phyloP scores from a whole-genome alignment of 2,888 invertebrate species.

The Chesias legatella region DNA sequence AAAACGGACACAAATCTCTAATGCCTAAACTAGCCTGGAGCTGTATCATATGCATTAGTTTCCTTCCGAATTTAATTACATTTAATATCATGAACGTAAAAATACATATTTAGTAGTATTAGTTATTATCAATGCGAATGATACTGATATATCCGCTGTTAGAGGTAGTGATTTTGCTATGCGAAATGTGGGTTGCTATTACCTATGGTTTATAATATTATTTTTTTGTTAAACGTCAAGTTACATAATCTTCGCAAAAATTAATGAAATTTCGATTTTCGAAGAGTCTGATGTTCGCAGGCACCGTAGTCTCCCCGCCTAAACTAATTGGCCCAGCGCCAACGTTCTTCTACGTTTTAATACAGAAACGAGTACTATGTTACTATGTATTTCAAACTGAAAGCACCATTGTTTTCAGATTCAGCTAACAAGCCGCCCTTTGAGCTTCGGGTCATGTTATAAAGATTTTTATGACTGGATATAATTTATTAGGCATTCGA shows the following conservation, averaged over 20 bases:
- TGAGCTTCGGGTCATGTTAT: constrained; percentile 41
- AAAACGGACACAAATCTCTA: too few species aligned
- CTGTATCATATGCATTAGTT: too few species aligned
- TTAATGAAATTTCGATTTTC: not conserved
- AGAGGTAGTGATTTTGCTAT: too few species aligned
- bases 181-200: too few species aligned
- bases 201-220: too few species aligned
- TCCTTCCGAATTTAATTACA: too few species aligned
- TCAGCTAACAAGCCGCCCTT: constrained; percentile 44
- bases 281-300: constrained; percentile 19
- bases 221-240: not conserved
- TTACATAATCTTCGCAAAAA: not conserved
- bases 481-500: constrained; percentile 28
- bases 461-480: constrained; percentile 38
- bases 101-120: too few species aligned
- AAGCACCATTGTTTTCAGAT: constrained; percentile 58
- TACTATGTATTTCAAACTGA: constrained; percentile 60
- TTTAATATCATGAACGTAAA: too few species aligned
- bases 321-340: constrained; percentile 58
- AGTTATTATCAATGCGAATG: too few species aligned
- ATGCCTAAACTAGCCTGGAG: too few species aligned
- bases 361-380: constrained; percentile 58
- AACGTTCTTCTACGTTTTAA: constrained; percentile 56
- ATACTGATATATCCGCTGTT: too few species aligned
- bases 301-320: constrained; percentile 15